Conservation (phyloP, 2,888 invertebrate genomes). For the Euproctis similis region DNA sequence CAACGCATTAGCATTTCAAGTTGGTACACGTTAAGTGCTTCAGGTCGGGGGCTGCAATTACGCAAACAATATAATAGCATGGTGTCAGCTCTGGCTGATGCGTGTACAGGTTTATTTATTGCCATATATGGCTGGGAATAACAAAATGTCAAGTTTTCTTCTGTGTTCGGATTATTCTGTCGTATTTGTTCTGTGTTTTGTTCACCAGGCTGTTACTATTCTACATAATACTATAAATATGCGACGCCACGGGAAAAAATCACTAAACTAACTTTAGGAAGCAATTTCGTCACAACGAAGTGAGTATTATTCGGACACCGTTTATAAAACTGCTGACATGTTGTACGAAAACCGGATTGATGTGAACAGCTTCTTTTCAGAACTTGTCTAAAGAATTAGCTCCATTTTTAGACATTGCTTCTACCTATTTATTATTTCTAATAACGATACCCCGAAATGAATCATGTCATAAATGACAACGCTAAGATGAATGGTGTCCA, state of each 20-base stretch:
- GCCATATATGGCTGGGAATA: slow-evolving; percentile 36
- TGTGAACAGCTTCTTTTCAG: no score
- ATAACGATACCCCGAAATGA: slow-evolving; percentile 28
- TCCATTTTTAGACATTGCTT: no score
- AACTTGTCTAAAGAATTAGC: no score
- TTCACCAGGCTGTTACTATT: slow-evolving; percentile 31
- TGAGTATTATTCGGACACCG: no score
- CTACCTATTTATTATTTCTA: slow-evolving; percentile 23
- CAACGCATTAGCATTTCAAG: slow-evolving; percentile 54
- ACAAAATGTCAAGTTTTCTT: slow-evolving; percentile 50
- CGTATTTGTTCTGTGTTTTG: slow-evolving; percentile 42
- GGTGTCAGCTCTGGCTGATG: slow-evolving; percentile 44
- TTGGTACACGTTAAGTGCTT: slow-evolving; percentile 40
- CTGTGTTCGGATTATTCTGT: slow-evolving; percentile 50
- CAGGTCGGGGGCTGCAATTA: slow-evolving; percentile 51
- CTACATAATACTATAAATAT: no score
- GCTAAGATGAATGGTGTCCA: slow-evolving; percentile 49
- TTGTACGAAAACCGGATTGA: slow-evolving; percentile 14
- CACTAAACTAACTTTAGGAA: no score
- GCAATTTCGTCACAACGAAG: no score
- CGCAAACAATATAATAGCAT: slow-evolving; percentile 63
- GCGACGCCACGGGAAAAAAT: no score
- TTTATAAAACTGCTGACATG: no score
- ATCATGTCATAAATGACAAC: slow-evolving; percentile 43
- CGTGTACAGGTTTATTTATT: slow-evolving; percentile 40